Evolutionary conservation across 2,888 invertebrate genomes (phyloP), one percentile per base, ranked within the genome.

Genomic region (Caenorhabditis macrosperma): DNA sequence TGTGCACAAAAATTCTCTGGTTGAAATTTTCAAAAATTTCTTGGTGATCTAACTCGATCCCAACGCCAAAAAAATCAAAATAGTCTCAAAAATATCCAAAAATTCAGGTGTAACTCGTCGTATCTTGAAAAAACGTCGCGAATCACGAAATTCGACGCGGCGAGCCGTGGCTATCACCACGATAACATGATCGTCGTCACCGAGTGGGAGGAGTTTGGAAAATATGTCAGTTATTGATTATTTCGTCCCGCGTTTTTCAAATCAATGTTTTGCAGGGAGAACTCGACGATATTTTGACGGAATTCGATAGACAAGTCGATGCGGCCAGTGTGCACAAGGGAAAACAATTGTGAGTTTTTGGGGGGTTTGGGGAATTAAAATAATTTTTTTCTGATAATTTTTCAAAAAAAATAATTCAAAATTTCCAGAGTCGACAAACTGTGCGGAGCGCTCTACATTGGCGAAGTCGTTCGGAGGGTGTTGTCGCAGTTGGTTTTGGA

Each of bases 131-230:
- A 90, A 52, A 89, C 87, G 20, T 77, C 71, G n/a, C 81, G 82
- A 30, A 90, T 90, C 50, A 88, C 83, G 50, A 90, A 90, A 71
- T 90, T 90, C 78, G 85, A 90, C 69, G 86, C 90, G 10, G 77
- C 71, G 28, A 68, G 67, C 1, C 78, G 78, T 26, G 85, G 81
- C 30, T 90, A 91, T 71, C 52, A 78, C 2, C 87, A 89, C 68
- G 82, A 86, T n/a, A 83, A 88, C 41, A 90, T 90, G 89, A 88
- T 90, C 24, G 87, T 90, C 10, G 90, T 90, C 9, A 90, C 90
- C 6, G 90, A 90, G 67, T 90, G 90, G 90, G 90, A 90, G 75
- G 90, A 90, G 77, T 90, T 90, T 67, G 90, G 90, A 24, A 76
- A 81, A n/a, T 82, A 90, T 41, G 85, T 83, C 1, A 46, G 54